Evolutionary conservation across 1,140 invertebrate genomes (phyloP).

Genomic region (Homarus americanus): DNA sequence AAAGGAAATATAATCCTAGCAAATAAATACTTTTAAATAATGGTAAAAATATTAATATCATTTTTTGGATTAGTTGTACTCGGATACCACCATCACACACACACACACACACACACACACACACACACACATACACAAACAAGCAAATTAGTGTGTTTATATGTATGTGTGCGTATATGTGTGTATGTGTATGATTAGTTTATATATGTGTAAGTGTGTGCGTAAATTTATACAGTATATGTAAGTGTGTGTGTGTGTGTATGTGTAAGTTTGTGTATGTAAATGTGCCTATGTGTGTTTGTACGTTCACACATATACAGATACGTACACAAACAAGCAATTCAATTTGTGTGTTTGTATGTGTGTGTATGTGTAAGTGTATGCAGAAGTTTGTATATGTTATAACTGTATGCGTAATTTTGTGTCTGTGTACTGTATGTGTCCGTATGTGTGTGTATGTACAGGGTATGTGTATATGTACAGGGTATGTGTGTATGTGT

Average conservation of each 20-base stretch:
- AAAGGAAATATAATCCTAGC: too few species aligned
- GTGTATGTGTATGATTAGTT: slow-evolving; percentile 7
- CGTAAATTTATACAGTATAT: slow-evolving; percentile 29
- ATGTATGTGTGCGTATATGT: slow-evolving; percentile 21
- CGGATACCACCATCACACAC: too few species aligned
- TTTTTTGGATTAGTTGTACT: too few species aligned
- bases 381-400: background rate
- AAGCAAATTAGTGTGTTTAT: background rate
- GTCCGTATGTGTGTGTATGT: too few species aligned
- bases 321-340: background rate
- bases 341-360: background rate
- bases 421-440: background rate
- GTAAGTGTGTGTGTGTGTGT: slow-evolving; percentile 9
- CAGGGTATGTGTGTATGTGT: too few species aligned
- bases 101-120: too few species aligned
- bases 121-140: too few species aligned
- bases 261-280: background rate
- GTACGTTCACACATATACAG: background rate
- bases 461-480: too few species aligned
- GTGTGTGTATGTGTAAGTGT: background rate
- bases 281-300: background rate
- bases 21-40: too few species aligned
- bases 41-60: too few species aligned
- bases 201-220: background rate
- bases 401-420: background rate